Base-by-base conservation (phyloP, 1,140 invertebrate genomes). In the Belonocnema kinseyi region DNA sequence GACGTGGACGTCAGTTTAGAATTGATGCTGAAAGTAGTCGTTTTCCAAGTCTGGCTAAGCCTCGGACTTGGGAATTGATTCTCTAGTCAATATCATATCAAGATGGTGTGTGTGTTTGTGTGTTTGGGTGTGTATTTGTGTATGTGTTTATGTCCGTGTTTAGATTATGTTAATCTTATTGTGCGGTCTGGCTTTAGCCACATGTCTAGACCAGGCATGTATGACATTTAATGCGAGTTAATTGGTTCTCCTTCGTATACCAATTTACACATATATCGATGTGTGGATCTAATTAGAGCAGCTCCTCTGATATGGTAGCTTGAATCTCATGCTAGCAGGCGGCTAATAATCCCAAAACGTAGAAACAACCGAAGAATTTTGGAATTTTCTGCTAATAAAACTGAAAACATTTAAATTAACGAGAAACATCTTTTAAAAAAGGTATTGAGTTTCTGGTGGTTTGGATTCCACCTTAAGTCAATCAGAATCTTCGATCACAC, bases 211-310 rank as follows among this genome's bases (percentile, higher is more conserved):
- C 61, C 61, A 66, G 61, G 61, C 61, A 66, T 16, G 61, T 33
- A 66, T 66, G 61, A 33, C 26, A 66, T 66, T 66, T 66, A 66
- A 66, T 66, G 61, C 26, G 46, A 66, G 61, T 40, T 66, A 66
- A 66, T 66, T 66, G 61, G 61, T 66, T 66, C 61, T 66, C 61
- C 61, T 66, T 46, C 61, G 13, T 66, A 33, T 40, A 40, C 26
- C 26, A 66, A 66, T n/a, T 40, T 46, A 56, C 4, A 21, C 21
- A 13, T 56, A 19, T 21, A 66, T 66, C 61, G 61, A 66, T 16
- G 33, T 66, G 61, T 21, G 61, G n/a, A 26, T 66, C 61, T 66
- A 33, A 66, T 66, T 66, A 66, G 61, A 66, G 40, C 61, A 66
- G 33, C 40, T 7, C 33, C 33, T 66, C 40, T 66, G 26, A 66